A percentile compares a stretch with the other conserved stretches of the same genome.
Conservation (phyloP, 2,888 invertebrate species). For the Andrena minutula region DNA sequence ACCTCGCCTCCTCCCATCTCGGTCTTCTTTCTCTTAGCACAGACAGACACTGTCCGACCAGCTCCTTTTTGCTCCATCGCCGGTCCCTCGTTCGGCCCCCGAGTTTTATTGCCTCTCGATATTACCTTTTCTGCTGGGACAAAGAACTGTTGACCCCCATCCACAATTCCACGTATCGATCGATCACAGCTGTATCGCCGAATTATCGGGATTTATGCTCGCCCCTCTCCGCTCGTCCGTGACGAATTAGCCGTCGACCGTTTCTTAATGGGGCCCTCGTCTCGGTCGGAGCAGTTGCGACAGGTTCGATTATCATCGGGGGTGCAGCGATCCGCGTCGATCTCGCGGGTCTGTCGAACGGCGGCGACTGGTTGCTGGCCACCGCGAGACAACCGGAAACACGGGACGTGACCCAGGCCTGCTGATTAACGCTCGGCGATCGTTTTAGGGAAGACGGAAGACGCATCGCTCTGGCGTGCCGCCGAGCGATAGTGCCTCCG, state of each 20-base stretch:
- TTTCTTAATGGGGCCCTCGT: not conserved
- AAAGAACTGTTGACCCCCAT: not conserved
- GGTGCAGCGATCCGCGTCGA: conserved; percentile 25
- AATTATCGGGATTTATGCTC: conserved; percentile 29
- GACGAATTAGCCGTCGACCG: conserved; percentile 25
- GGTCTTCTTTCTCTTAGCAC: no score
- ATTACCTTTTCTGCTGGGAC: not conserved
- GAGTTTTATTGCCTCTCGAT: not conserved
- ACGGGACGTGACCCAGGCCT: not conserved
- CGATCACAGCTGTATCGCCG: conserved; percentile 5
- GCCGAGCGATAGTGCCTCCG: conserved; percentile 35
- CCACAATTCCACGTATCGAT: conserved; percentile 1
- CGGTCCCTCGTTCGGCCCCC: not conserved
- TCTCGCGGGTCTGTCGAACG: not conserved
- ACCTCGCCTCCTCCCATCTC: not conserved
- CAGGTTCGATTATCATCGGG: conserved; percentile 17
- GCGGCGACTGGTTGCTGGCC: conserved; percentile 9
- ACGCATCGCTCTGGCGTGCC: conserved; percentile 33
- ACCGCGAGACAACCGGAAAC: conserved; percentile 50
- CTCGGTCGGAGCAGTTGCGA: conserved; percentile 4
- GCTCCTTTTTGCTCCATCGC: not conserved
- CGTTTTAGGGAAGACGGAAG: conserved; percentile 35
- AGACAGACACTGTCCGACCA: not conserved
- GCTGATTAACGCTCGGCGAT: conserved; percentile 51
- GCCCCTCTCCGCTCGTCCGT: not conserved